phyloP scores from a whole-genome alignment of 2,113 vertebrate species.

The Callionymus lyra region DNA sequence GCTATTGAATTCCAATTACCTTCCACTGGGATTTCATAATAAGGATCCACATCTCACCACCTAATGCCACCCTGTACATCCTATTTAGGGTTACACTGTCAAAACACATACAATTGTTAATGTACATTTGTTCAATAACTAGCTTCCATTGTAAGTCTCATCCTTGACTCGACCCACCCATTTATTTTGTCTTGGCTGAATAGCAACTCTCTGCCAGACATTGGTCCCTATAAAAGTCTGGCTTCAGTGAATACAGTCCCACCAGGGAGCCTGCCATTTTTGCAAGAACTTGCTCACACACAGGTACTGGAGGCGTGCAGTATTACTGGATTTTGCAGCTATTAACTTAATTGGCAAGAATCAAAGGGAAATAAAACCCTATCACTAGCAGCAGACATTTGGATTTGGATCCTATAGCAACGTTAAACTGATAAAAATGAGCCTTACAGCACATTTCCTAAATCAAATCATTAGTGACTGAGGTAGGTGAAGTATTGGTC shows the following conservation, averaged over 20 bases:
- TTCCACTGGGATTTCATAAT: conserved; percentile 56
- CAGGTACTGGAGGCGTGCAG: conserved; percentile 11
- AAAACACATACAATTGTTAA: no score
- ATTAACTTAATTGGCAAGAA: conserved; percentile 18
- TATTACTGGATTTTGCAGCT: conserved; percentile 8
- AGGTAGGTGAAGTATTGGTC: conserved; percentile 51
- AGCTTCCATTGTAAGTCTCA: conserved; percentile 23
- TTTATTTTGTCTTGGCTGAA: conserved; percentile 36
- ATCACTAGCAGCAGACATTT: no score
- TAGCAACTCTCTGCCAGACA: conserved; percentile 50
- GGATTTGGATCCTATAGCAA: no score
- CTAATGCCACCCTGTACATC: conserved; percentile 17
- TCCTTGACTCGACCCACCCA: conserved; percentile 34
- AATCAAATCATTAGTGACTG: no score
- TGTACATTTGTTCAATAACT: no score
- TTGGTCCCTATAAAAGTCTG: conserved; percentile 50
- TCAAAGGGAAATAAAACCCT: conserved; percentile 6
- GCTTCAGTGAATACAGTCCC: conserved; percentile 57
- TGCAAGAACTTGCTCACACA: conserved; percentile 16
- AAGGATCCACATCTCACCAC: conserved; percentile 29
- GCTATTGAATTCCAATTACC: conserved; percentile 68
- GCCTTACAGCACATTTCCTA: no score
- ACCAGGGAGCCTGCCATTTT: conserved; percentile 43
- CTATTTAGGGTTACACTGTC: not conserved
- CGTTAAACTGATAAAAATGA: no score